Conservation (phyloP, 2,888 invertebrate genomes). For the Erebia epiphron region DNA sequence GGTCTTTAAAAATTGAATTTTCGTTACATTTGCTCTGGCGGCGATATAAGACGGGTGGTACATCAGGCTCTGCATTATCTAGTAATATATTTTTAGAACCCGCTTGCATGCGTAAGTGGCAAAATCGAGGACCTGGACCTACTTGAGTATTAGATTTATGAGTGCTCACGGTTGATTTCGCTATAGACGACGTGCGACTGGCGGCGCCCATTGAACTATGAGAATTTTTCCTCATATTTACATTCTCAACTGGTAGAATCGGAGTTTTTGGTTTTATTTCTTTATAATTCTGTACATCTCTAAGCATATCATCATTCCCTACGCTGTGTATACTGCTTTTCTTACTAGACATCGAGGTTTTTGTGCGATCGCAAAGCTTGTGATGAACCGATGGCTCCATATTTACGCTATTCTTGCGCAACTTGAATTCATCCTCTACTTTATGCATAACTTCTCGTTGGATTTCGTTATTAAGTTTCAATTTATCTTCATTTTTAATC, state of each 20-base stretch:
- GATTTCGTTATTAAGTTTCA: constrained; percentile 47
- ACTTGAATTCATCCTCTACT: constrained; percentile 55
- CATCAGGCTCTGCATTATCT: constrained; percentile 88
- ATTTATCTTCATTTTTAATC: constrained; percentile 52
- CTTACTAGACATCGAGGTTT: constrained; percentile 71
- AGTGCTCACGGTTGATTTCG: constrained; percentile 77
- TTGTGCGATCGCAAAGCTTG: constrained; percentile 82
- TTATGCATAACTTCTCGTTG: constrained; percentile 50
- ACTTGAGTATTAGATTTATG: constrained; percentile 77
- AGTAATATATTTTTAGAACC: constrained; percentile 91
- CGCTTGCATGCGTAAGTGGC: constrained; percentile 89
- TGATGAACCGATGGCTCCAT: constrained; percentile 83
- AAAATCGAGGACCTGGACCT: constrained; percentile 87
- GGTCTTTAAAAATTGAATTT: constrained; percentile 73
- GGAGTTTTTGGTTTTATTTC: constrained; percentile 59
- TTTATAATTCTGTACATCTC: constrained; percentile 56
- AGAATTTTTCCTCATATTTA: constrained; percentile 66
- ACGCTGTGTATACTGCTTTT: constrained; percentile 69
- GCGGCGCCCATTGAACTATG: constrained; percentile 74
- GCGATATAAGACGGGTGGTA: constrained; percentile 89
- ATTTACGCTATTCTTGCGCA: constrained; percentile 55
- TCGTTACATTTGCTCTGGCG: constrained; percentile 81
- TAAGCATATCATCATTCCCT: constrained; percentile 63
- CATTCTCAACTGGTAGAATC: constrained; percentile 52
- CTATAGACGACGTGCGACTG: constrained; percentile 75